These are phyloP conservation scores for Allophyes oxyacanthae DNA, from an alignment of 2,888 invertebrate species.

Conservation along the genomic window DNA sequence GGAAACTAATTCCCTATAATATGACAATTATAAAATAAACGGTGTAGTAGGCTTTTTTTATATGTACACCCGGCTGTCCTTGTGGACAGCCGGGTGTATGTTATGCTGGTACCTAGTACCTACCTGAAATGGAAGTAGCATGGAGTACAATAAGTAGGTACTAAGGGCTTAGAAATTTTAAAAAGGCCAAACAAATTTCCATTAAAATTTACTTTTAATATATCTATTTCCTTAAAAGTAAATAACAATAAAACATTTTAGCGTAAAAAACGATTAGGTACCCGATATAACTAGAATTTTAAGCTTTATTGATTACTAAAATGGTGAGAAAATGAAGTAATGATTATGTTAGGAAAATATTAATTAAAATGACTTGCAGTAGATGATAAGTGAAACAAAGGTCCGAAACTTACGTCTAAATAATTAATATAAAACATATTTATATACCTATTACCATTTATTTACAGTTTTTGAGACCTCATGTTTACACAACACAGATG, in stretches of 20 bases:
- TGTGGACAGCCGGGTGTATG: too few relatives aligned
- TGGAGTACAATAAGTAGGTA: too few relatives aligned
- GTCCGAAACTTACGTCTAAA: constrained; percentile 65
- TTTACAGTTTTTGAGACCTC: constrained; percentile 61
- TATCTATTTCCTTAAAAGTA: constrained; percentile 77
- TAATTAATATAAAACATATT: constrained; percentile 65
- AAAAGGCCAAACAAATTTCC: constrained; percentile 29
- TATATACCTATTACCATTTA: constrained; percentile 56
- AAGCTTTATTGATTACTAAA: constrained; percentile 49
- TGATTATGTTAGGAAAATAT: constrained; percentile 39
- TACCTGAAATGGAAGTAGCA: too few relatives aligned
- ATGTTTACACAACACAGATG: constrained; percentile 25
- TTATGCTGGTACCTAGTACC: too few relatives aligned
- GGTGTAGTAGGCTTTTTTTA: too few relatives aligned
- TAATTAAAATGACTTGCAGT: constrained; percentile 17
- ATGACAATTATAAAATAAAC: too few relatives aligned
- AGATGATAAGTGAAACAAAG: constrained; percentile 29
- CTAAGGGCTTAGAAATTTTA: too few relatives aligned
- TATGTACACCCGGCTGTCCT: too few relatives aligned
- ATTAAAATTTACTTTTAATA: constrained; percentile 69
- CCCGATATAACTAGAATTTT: constrained; percentile 52
- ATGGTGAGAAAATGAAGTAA: constrained; percentile 16
- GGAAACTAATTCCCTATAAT: too few relatives aligned
- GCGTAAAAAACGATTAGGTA: constrained; percentile 61
- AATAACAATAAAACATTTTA: constrained; percentile 76